Evolutionary conservation across 2,797 vertebrate species (phyloP), one percentile per base, ranked within the genome.

Genomic region (Pangasius djambal): DNA sequence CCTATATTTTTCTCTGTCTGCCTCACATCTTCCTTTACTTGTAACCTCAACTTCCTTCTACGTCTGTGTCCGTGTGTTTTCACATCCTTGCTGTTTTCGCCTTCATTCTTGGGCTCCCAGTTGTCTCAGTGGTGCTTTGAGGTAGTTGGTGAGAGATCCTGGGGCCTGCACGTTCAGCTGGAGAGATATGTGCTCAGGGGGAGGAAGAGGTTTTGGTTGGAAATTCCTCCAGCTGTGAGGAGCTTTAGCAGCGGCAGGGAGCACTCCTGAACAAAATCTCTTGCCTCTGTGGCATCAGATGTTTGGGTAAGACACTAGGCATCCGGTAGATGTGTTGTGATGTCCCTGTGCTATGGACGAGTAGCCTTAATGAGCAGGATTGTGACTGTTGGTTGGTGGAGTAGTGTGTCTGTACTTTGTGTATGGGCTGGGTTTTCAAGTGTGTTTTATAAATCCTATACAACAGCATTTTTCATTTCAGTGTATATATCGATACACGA

Each of bases 201-300:
- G 55, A 94, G 92, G 82, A 63, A 83, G 28, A 90, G 89, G 90
- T 92, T 95, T 95, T 93, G 67, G 84, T 72, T 90, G 93, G 91
- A 93, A 93, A 94, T 94, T 94, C 93, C 94, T 93, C 92, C 89
- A 93, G 90, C 90, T 85, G 88, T 90, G 91, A 90, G 20, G 83
- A 34, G 69, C 90, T 94, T 95, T 92, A 94, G 83, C 90, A 93
- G 92, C 91, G 90, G 91, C 86, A 87, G 93, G 90, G 87, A 75
- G 90, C 85, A 88, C 92, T 94, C 91, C 90, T 90, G 89, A 83
- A 92, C 89, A 84, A 48, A 87, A 77, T 90, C 59, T 83, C 81
- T 85, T 25, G 72, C 91, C 93, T 92, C 92, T 61, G 88, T 91
- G 92, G 92, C 90, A 86, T 91, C 91, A 92, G 89, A 90, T 89